These are phyloP conservation scores for Eupithecia centaureata DNA, from an alignment of 2,888 invertebrate species.

Conservation along the genomic window DNA sequence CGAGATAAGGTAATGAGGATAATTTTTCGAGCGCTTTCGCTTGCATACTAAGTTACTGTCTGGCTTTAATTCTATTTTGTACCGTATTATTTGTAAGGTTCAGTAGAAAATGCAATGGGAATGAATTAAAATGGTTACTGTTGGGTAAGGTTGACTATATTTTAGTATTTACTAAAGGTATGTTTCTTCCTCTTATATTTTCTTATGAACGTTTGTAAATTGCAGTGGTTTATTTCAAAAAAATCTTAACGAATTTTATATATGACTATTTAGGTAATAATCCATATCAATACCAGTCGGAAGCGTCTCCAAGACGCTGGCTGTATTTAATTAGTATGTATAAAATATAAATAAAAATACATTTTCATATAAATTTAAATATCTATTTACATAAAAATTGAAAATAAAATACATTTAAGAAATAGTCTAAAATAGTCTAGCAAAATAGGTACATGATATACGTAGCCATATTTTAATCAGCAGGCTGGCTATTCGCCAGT, in stretches of 20 bases:
- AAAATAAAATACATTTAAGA: not conserved
- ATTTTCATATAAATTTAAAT: too few species aligned
- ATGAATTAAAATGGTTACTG: not conserved
- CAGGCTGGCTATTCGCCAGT: not conserved
- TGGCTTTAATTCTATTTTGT: conserved; percentile 15
- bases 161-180: too few species aligned
- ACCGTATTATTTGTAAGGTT: conserved; percentile 24
- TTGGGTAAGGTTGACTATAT: too few species aligned
- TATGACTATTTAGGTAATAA: too few species aligned
- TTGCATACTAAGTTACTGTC: conserved; percentile 57
- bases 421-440: not conserved
- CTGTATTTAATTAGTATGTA: too few species aligned
- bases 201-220: not conserved
- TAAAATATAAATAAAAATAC: too few species aligned
- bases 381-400: too few species aligned
- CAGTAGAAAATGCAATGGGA: conserved; percentile 24
- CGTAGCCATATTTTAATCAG: too few species aligned
- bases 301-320: too few species aligned
- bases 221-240: too few species aligned
- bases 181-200: not conserved
- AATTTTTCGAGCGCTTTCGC: conserved; percentile 61
- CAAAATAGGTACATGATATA: not conserved
- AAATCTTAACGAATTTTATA: too few species aligned
- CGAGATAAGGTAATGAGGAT: conserved; percentile 74
- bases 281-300: too few species aligned